Evolutionary conservation across 1,140 invertebrate genomes (phyloP), one percentile per base, ranked within the genome.

Genomic region (Gryllus bimaculatus): DNA sequence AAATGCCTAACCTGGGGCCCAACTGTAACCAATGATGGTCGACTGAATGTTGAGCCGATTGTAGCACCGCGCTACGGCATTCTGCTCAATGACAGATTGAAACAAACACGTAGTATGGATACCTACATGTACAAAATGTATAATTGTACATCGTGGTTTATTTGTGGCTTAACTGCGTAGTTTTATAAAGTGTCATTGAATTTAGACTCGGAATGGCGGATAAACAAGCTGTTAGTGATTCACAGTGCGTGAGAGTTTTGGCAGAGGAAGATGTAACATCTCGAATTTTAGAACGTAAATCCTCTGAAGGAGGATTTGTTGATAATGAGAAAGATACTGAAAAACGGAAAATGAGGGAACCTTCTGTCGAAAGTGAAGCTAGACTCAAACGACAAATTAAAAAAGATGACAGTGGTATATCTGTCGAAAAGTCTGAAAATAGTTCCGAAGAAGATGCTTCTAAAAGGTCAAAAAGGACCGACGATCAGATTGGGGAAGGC

Each of bases 361-460:
- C 13, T 77, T 47, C 48, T 13, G 26, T 15, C 26, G 47, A 73
- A 74, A 74, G 48, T 10, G 78, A 75, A 20, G 47, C 73, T 8
- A 39, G 78, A 13, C 81, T 47, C 8, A 80, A 80, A 75, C 47
- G 79, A 74, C 74, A 80, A 73, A 81, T 86, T 79, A 86, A 85
- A 80, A 86, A 86, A 81, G 83, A 84, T 79, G 84, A 85, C 80
- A 86, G 84, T 81, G 85, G 84, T 48, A 85, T 85, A 73, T 83
- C 83, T 48, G 79, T 84, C 73, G 84, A 86, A 79, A 84, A 82
- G 79, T 85, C 83, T 47, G 83, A 81, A 21, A 81, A 84, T 66
- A 84, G 81, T 82, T 84, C 81, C 48, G 83, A 86, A 54, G 84
- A 84, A 77, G 83, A 84, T 79, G 81, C 80, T 10, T 84, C 78